A percentile compares a stretch with the other conserved stretches of the same genome.
These are phyloP conservation scores for Sciaenops ocellatus DNA, from an alignment of 2,797 vertebrate genomes.

Conservation along the genomic window DNA sequence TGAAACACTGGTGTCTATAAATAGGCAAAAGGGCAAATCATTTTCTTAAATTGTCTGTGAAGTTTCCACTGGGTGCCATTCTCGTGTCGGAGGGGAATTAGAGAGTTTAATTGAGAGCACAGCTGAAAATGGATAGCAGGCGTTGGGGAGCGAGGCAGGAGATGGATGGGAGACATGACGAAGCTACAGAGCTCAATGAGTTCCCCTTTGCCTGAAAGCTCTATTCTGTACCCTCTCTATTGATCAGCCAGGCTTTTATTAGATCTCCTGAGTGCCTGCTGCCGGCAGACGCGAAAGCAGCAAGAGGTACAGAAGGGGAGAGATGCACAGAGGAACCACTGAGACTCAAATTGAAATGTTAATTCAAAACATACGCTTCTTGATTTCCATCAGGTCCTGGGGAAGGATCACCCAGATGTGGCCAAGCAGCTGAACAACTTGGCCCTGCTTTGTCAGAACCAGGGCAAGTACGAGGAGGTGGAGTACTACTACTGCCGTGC, in stretches of 20 bases:
- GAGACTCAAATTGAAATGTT: background rate
- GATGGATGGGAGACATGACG: constrained; percentile 29
- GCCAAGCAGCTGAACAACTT: constrained; percentile 99
- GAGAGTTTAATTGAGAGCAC: constrained; percentile 73
- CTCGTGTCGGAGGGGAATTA: constrained; percentile 40
- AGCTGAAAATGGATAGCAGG: constrained; percentile 57
- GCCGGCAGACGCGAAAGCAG: constrained; percentile 33
- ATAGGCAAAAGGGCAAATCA: constrained; percentile 51
- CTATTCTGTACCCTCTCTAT: constrained; percentile 51
- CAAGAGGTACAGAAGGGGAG: background rate
- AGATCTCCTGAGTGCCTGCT: constrained; percentile 58
- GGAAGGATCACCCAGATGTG: constrained; percentile 97
- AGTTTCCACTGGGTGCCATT: constrained; percentile 46
- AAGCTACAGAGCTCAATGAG: constrained; percentile 32
- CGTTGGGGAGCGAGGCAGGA: constrained; percentile 14
- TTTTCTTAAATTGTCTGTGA: constrained; percentile 55
- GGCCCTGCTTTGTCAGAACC: constrained; percentile 98
- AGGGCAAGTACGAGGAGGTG: constrained; percentile 98
- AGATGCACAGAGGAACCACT: background rate
- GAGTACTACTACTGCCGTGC: constrained; percentile 97
- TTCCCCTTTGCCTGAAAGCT: constrained; percentile 57
- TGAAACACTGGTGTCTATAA: constrained; percentile 55
- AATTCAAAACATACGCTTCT: constrained; percentile 24
- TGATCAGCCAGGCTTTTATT: constrained; percentile 68
- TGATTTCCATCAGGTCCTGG: constrained; percentile 88